Conservation (phyloP, 1,140 invertebrate species). For the Rhagoletis zephyria region DNA sequence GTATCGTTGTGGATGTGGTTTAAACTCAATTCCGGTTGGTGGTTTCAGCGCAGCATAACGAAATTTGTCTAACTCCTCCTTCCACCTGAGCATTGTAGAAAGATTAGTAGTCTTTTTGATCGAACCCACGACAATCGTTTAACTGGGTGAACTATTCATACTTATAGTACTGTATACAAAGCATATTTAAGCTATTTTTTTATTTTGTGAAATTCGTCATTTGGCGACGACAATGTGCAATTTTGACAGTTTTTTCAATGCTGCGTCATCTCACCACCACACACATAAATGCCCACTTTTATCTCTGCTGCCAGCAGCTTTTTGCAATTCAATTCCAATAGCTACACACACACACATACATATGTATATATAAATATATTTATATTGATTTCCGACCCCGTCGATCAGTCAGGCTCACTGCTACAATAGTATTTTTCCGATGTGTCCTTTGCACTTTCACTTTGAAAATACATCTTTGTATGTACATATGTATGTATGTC, state of each 20-base stretch:
- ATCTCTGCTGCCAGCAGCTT: neutral
- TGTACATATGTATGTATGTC: neutral
- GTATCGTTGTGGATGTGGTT: no score
- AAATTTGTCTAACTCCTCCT: no score
- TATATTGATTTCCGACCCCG: slow-evolving; percentile 24
- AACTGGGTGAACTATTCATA: no score
- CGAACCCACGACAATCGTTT: no score
- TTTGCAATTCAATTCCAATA: slow-evolving; percentile 8
- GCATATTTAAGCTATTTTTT: no score
- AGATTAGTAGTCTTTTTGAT: no score
- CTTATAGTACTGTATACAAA: no score
- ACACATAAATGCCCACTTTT: neutral
- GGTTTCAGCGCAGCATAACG: no score
- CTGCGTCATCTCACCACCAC: neutral
- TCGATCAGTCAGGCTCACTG: slow-evolving; percentile 5
- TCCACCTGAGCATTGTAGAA: no score
- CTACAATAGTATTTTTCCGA: neutral
- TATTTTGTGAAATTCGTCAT: neutral
- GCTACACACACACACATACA: no score
- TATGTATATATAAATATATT: neutral
- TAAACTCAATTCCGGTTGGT: no score
- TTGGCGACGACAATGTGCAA: slow-evolving; percentile 11
- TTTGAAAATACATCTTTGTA: neutral
- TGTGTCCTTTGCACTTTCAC: slow-evolving; percentile 32
- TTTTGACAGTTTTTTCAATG: slow-evolving; percentile 27